These are phyloP conservation scores for Philypnodon macrostomus DNA, from an alignment of 2,797 vertebrate species.

Conservation along the genomic window DNA sequence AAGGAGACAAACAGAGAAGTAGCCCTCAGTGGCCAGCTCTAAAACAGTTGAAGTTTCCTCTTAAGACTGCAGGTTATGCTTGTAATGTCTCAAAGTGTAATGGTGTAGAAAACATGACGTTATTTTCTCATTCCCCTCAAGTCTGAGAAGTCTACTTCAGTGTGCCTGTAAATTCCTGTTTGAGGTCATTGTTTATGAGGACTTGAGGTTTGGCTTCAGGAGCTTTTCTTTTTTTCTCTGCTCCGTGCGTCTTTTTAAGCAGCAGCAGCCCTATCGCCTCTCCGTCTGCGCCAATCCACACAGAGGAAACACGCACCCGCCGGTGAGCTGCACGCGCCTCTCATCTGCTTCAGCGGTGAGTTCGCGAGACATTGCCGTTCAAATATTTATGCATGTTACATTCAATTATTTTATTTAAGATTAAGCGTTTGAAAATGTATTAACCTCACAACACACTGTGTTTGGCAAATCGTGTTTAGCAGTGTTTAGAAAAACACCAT, in stretches of 20 bases:
- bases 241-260: conserved; percentile 64
- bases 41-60: no score
- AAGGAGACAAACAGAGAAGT: conserved; percentile 54
- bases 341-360: conserved; percentile 55
- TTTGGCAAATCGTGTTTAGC: no score
- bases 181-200: conserved; percentile 79
- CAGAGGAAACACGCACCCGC: conserved; percentile 27
- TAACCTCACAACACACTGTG: no score
- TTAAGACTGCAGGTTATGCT: background rate
- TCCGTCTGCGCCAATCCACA: conserved; percentile 38
- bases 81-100: conserved; percentile 7
- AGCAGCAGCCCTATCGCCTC: conserved; percentile 10
- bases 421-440: no score
- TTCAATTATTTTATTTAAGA: no score
- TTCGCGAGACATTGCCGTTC: conserved; percentile 16
- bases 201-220: conserved; percentile 64
- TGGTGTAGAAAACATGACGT: conserved; percentile 16
- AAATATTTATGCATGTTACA: background rate
- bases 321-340: conserved; percentile 8
- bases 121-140: conserved; percentile 11
- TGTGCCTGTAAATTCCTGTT: conserved; percentile 69
- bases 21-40: background rate
- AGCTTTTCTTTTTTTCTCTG: conserved; percentile 18
- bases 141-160: conserved; percentile 23
- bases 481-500: no score